Base-by-base conservation (phyloP, 1,140 invertebrate species). In the Drosophila guanche region DNA sequence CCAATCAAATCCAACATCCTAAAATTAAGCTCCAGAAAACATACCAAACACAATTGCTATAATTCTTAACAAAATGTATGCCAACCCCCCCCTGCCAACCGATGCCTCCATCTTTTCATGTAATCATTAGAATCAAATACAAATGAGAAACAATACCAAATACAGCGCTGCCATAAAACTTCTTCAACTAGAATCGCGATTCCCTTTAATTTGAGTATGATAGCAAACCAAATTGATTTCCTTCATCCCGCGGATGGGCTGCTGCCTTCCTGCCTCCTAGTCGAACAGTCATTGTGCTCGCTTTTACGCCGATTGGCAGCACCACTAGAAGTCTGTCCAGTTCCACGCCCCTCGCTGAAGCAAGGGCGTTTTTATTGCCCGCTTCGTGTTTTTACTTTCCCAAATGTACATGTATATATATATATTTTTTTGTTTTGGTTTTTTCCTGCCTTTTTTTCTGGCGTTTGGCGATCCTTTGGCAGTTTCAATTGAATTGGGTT, bases 171-270 rank as follows among this genome's bases (percentile, higher is more conserved):
- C 41, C 14, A 68, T 68, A 54, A 54, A 66, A 67, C 16, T 10
- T 8, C 40, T 63, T 10, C 27, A 12, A 37, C 40, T 52, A 63
- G 53, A 53, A 46, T 65, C 48, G 40, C 65, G 40, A 54, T 67
- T 66, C 33, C 29, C 29, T 67, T 69, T 69, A 69, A 69, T 69
- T 69, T 68, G 63, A 69, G 66, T 68, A 68, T 68, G 66, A 69
- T 68, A 69, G 68, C 43, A 69, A 56, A 42, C 33, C 50, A 68
- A 69, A 69, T 68, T 69, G 66, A 69, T 69, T 69, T 68, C 63
- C 33, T 56, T 67, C 47, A 48, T 67, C n/a, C 63, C 48, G 40
- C 50, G 16, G 25, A 53, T 53, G 43, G 4, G 14, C 47, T 42
- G 37, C 16, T 20, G 16, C 16, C 16, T 20, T 0, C 27, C 14